Evolutionary conservation across 2,888 invertebrate species (phyloP).

Genomic region (Eumacrocentrus americanus): DNA sequence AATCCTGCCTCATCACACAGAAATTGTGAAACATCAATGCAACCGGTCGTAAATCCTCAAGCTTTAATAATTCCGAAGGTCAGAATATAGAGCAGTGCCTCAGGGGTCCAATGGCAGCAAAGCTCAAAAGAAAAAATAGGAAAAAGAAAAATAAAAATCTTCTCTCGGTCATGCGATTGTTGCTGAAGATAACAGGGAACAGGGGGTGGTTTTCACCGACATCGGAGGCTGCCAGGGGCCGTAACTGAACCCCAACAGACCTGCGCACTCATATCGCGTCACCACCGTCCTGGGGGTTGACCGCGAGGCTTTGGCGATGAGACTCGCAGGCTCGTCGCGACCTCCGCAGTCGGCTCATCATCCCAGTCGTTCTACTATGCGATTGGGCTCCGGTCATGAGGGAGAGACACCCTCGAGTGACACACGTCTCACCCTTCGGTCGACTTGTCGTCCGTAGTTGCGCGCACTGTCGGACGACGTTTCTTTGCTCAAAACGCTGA

Average conservation of each 20-base stretch:
- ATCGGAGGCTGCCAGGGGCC: slow-evolving; percentile 20
- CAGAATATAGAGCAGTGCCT: background rate
- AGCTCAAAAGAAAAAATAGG: slow-evolving; percentile 5
- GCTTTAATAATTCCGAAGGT: slow-evolving; percentile 30
- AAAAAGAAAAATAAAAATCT: background rate
- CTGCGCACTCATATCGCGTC: slow-evolving; percentile 33
- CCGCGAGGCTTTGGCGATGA: slow-evolving; percentile 32
- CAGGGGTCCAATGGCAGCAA: background rate
- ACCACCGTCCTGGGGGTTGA: slow-evolving; percentile 23
- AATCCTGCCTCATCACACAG: too few species aligned
- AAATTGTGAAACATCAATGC: background rate
- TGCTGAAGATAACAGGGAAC: slow-evolving; percentile 14
- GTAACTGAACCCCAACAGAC: slow-evolving; percentile 25
- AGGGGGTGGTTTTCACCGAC: background rate
- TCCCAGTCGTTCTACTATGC: slow-evolving; percentile 41
- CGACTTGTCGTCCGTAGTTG: background rate
- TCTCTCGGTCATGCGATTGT: slow-evolving; percentile 5
- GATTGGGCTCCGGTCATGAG: slow-evolving; percentile 33
- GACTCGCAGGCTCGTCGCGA: slow-evolving; percentile 46
- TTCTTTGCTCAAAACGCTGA: background rate
- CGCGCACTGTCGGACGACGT: background rate
- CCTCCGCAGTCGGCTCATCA: slow-evolving; percentile 41
- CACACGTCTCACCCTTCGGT: slow-evolving; percentile 3
- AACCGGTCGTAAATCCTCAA: slow-evolving; percentile 26
- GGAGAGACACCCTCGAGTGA: slow-evolving; percentile 11